These are phyloP conservation scores for Dendrolimus kikuchii DNA, from an alignment of 1,140 invertebrate genomes.

Conservation along the genomic window DNA sequence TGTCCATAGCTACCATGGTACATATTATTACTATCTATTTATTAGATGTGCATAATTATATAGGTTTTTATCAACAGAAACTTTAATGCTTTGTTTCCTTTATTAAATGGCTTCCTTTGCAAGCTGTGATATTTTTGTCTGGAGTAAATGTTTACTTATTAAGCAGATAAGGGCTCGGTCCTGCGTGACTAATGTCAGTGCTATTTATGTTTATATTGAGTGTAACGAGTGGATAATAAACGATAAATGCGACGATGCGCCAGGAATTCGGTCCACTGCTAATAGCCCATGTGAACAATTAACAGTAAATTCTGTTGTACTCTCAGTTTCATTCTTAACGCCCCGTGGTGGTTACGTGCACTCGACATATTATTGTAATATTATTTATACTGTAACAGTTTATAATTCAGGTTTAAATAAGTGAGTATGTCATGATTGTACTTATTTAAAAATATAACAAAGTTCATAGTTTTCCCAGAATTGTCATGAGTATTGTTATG, in stretches of 20 bases:
- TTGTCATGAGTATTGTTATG: no score
- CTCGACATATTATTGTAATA: background rate
- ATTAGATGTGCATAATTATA: no score
- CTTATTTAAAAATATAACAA: no score
- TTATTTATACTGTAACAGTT: no score
- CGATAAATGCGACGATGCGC: constrained; percentile 34
- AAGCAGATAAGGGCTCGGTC: constrained; percentile 24
- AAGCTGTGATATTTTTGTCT: constrained; percentile 16
- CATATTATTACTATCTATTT: no score
- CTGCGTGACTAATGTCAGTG: constrained; percentile 40
- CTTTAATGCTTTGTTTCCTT: background rate
- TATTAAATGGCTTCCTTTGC: background rate
- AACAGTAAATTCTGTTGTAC: constrained; percentile 17
- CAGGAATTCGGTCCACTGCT: constrained; percentile 34
- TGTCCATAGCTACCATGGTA: no score
- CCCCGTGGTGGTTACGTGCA: constrained; percentile 14
- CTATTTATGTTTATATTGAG: constrained; percentile 38
- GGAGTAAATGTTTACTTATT: constrained; percentile 18
- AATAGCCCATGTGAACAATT: constrained; percentile 31
- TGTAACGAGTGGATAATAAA: constrained; percentile 36
- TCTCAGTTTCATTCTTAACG: constrained; percentile 34
- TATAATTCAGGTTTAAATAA: no score
- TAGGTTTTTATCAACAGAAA: no score
- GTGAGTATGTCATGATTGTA: no score
- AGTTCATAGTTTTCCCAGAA: no score